Base-by-base conservation (phyloP, 1,140 invertebrate species). In the Drosophila athabasca region DNA sequence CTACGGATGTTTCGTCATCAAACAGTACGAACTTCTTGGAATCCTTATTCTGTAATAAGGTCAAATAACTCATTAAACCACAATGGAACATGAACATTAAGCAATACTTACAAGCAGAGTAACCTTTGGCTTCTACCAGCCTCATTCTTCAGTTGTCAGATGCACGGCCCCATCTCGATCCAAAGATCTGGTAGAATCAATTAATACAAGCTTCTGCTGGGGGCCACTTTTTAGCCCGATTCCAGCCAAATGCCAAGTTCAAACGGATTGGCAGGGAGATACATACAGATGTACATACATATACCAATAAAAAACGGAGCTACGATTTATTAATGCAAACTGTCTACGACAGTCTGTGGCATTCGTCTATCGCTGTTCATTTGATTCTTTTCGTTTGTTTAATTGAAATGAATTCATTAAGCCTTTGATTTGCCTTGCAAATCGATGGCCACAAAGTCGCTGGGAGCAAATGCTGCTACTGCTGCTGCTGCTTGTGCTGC, bases 361-460 rank as follows among this genome's bases (percentile, higher is more conserved):
- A 59, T 74, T 74, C 54, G 66, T 78, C 82, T 87, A 81, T 87
- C 74, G 78, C 54, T 59, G 71, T 55, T 69, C 69, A 62, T 71
- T 84, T 84, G 80, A 50, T 55, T 73, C 50, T 79, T 58, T 71
- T 67, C 57, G 75, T 84, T 62, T 69, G 79, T 87, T 87, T 87
- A 87, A 87, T 87, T 87, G 82, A 87, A 87, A 87, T 87, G 82
- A 87, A 87, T 87, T 87, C 78, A 87, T 87, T 87, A 88, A 75
- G 83, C 55, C 66, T 79, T 88, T 82, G 83, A 87, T 87, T 88
- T 88, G 82, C 82, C 82, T 87, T 87, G 82, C 82, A 88, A 87
- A 87, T 87, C 65, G 48, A 51, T 71, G 43, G 52, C 61, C 73
- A 72, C 19, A 19, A 51, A 49, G 57, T 60, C 55, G 58, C 53